These are phyloP conservation scores for Phaonia tiefii DNA, from an alignment of 2,888 invertebrate species.

Conservation along the genomic window DNA sequence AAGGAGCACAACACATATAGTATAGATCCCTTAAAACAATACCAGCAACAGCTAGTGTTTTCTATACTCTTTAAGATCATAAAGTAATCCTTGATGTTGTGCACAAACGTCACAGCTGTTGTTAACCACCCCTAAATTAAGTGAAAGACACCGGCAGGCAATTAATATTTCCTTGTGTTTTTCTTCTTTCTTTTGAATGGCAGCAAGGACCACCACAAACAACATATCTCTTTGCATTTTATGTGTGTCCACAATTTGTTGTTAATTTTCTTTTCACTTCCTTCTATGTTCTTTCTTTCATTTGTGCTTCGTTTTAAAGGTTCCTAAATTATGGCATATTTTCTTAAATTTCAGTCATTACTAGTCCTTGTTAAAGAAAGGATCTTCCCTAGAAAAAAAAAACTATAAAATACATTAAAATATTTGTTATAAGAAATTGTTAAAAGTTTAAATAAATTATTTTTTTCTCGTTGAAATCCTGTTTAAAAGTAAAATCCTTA, in stretches of 20 bases:
- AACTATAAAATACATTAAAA: neutral
- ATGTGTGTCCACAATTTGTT: neutral
- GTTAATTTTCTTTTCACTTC: neutral
- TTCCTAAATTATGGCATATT: neutral
- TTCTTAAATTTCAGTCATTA: conserved; percentile 50
- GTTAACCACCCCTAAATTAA: conserved; percentile 56
- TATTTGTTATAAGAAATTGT: conserved; percentile 1
- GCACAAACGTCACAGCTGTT: conserved; percentile 19
- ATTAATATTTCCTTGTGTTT: too few relatives aligned
- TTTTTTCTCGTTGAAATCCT: conserved; percentile 61
- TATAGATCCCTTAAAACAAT: neutral
- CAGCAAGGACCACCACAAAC: neutral
- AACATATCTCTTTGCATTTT: neutral
- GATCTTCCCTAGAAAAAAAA: conserved; percentile 57
- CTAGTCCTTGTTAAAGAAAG: conserved; percentile 66
- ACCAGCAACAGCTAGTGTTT: neutral
- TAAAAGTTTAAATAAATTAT: conserved; percentile 22
- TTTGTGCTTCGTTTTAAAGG: conserved; percentile 11
- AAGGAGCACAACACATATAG: neutral
- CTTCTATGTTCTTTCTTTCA: conserved; percentile 1
- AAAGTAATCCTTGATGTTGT: conserved; percentile 4
- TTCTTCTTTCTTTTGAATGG: neutral
- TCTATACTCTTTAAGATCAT: neutral
- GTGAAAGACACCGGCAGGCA: neutral
- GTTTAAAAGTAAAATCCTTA: conserved; percentile 38